Base-by-base conservation (phyloP, 2,113 vertebrate species). In the Tenebrosternarchus preto region DNA sequence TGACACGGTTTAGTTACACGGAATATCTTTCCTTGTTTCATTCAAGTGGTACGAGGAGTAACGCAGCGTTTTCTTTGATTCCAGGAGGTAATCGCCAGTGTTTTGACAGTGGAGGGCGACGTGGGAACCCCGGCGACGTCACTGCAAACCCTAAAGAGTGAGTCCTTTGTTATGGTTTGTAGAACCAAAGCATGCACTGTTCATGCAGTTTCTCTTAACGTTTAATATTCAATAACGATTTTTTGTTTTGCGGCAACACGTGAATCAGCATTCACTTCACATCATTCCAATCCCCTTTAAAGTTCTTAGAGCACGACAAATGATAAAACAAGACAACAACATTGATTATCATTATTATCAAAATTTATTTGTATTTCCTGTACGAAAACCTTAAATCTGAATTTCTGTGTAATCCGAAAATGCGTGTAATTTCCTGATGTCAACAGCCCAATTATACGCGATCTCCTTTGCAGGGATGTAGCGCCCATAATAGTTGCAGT, bases 11-110 rank as follows among this genome's bases (percentile, higher is more conserved):
- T 92, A 95, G 93, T 80, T 99, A 99, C 78, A 92, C 94, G 0
- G 94, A 96, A 81, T 99, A 98, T 85, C 94, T 98, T 82, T 95
- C 94, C 31, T 93, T 96, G 80, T 98, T 99, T 87, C 94, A 94
- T 68, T 91, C 93, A 33, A 91, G 92, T 33, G 90, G 91, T 87
- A 89, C 76, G 19, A 90, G 85, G 81, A 69, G 61, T 25, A 77
- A 74, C 27, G 60, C 78, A 0, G 75, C 78, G 6, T 2, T 64
- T 75, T 31, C 78, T 82, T 33, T 39, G 64, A 6, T 11, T 12
- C 9, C 12, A 9, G 43, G 43, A 15, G 43, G 43, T 59, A 24
- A 59, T 17, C 33, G 24, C 50, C 50, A 11, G 6, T 46, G 59
- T 39, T 74, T 46, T 74, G 78, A 80, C 79, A 80, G 72, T 36